Conservation (phyloP, 2,888 invertebrate genomes). For the Agrotis ipsilon region DNA sequence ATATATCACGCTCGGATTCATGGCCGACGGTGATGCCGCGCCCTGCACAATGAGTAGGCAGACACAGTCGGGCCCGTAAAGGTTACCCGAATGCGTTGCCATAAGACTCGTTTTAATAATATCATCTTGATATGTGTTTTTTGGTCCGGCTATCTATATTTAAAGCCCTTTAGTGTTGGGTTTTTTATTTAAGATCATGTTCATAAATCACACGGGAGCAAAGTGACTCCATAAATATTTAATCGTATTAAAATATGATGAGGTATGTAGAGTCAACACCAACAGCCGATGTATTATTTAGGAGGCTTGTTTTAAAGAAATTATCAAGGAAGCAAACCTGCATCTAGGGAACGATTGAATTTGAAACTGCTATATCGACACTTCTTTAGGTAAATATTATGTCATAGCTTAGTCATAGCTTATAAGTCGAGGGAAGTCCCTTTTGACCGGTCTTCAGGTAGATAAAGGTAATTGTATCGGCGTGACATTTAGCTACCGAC, state of each 20-base stretch:
- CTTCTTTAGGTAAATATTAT: no score
- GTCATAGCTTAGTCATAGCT: neutral
- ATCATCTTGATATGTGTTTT: slow-evolving; percentile 39
- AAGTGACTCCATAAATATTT: slow-evolving; percentile 28
- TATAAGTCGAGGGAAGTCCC: neutral
- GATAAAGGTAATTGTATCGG: slow-evolving; percentile 26
- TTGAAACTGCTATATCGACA: neutral
- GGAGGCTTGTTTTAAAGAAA: slow-evolving; percentile 7
- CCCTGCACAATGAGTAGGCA: slow-evolving; percentile 71
- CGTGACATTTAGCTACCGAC: slow-evolving; percentile 39
- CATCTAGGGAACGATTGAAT: neutral
- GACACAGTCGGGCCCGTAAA: slow-evolving; percentile 74
- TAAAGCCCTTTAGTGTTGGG: slow-evolving; percentile 36
- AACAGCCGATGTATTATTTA: neutral
- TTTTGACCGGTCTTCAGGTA: slow-evolving; percentile 35
- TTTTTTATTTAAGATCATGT: slow-evolving; percentile 26
- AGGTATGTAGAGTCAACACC: slow-evolving; percentile 28
- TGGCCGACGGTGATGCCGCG: slow-evolving; percentile 75
- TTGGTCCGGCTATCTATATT: slow-evolving; percentile 34
- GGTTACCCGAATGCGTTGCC: slow-evolving; percentile 79
- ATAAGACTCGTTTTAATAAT: slow-evolving; percentile 72
- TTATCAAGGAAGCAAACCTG: neutral
- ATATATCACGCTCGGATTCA: slow-evolving; percentile 81
- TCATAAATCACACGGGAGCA: slow-evolving; percentile 28
- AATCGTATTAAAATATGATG: slow-evolving; percentile 33